Evolutionary conservation across 2,888 invertebrate genomes (phyloP), one percentile per base, ranked within the genome.

Genomic region (Eupithecia tripunctaria): DNA sequence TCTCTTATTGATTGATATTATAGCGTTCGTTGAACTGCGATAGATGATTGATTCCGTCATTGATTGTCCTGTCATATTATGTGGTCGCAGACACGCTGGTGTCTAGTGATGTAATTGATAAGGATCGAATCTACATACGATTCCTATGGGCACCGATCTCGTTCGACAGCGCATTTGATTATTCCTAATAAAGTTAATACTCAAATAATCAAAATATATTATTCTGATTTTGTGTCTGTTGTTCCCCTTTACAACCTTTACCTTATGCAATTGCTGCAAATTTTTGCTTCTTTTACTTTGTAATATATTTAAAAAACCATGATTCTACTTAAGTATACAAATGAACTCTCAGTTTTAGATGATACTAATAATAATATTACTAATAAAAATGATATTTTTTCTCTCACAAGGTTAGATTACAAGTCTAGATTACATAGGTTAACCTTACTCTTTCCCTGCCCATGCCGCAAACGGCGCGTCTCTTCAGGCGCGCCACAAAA

Each of bases 61-160:
- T 56, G 56, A 25, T 56, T 56, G 56, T 56, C 12, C 10, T 56
- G 56, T 56, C 56, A 56, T 56, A 25, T 25, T 56, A 56, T 25
- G 56, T 25, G 25, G 21, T 8, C 4, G 25, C 21, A 56, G 56
- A 56, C 56, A 56, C 5, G 14, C 12, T 25, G 21, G 51, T 51
- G 51, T n/a, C 51, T 51, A 3, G 56, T 56, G 56, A 56, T 56
- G 56, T 25, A 5, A 25, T 21, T 56, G 56, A 14, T 25, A 25
- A 56, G 25, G 21, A 56, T 25, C 14, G 56, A 12, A 56, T 56
- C 12, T 56, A 25, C 56, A 25, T 12, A 51, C 4, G 10, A 25
- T 51, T 21, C n/a, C 12, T 51, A 51, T 21, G n/a, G 3, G 51
- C 51, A 51, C 21, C 51, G 21, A 25, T 56, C 51, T 25, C 12